Conservation (phyloP, 2,113 vertebrate species). For the Nibea albiflora region DNA sequence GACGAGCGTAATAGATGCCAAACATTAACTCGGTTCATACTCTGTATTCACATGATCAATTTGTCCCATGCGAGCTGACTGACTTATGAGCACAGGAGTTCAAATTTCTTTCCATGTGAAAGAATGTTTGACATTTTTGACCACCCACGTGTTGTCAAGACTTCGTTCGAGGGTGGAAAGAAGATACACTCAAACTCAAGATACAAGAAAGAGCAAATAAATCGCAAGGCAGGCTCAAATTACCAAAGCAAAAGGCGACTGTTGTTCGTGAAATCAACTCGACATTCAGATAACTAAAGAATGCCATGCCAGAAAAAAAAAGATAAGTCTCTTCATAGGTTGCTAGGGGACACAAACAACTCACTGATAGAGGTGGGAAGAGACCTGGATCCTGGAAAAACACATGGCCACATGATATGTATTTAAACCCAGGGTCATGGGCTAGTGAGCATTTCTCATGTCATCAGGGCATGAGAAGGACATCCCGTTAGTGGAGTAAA, state of each 20-base stretch:
- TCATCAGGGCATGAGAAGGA: constrained; percentile 60
- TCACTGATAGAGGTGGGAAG: constrained; percentile 18
- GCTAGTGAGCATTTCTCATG: constrained; percentile 68
- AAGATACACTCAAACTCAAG: neutral
- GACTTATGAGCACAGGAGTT: neutral
- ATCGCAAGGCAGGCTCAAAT: neutral
- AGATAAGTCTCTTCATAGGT: constrained; percentile 16
- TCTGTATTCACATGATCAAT: neutral
- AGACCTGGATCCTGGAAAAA: constrained; percentile 39
- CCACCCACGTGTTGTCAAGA: constrained; percentile 12
- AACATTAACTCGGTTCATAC: neutral
- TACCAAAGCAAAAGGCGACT: neutral
- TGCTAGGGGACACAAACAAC: constrained; percentile 20
- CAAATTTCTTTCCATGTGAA: neutral
- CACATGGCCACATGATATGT: constrained; percentile 54
- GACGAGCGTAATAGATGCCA: constrained; percentile 8
- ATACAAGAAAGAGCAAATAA: neutral
- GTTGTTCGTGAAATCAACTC: neutral
- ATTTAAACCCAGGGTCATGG: constrained; percentile 70
- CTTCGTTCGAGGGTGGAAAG: neutral
- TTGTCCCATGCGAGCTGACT: constrained; percentile 2
- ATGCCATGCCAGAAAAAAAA: neutral
- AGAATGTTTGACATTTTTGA: constrained; percentile 1
- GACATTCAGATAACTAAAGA: neutral
- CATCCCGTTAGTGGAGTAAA: constrained; percentile 63